Percentiles rank a stretch among this genome's conserved stretches.
Conservation (phyloP, 2,113 vertebrate genomes). For the Empidonax traillii region DNA sequence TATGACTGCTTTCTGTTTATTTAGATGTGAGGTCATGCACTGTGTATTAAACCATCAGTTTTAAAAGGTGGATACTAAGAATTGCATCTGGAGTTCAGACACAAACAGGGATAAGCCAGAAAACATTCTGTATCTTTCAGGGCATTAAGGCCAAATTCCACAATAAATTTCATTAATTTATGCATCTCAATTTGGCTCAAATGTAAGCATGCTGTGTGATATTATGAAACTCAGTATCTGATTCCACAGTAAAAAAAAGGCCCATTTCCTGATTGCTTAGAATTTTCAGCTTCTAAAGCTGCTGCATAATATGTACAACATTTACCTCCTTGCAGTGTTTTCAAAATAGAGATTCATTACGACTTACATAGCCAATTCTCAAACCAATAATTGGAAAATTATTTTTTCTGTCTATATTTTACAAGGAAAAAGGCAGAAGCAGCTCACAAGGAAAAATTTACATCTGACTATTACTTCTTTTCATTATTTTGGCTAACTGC, state of each 20-base stretch:
- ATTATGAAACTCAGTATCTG: conserved; percentile 3
- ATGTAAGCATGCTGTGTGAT: neutral
- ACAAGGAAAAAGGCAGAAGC: neutral
- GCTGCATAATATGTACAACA: neutral
- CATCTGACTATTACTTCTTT: neutral
- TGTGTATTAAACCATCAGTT: conserved; percentile 4
- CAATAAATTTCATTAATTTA: conserved; percentile 27
- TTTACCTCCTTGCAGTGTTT: neutral
- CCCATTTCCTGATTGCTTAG: neutral
- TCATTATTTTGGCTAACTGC: neutral
- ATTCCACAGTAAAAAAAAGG: neutral
- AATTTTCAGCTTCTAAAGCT: neutral
- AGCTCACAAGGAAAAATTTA: neutral
- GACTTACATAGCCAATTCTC: neutral
- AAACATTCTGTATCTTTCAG: neutral
- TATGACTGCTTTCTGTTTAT: conserved; percentile 12
- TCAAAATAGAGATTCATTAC: neutral
- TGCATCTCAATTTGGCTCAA: conserved; percentile 6
- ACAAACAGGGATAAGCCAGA: neutral
- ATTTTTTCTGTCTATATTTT: neutral
- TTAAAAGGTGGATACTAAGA: conserved; percentile 2
- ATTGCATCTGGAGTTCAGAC: neutral
- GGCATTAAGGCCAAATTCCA: neutral
- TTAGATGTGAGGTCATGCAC: conserved; percentile 16
- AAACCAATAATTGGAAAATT: neutral